phyloP scores from a whole-genome alignment of 2,797 vertebrate species.

The Enteromius mattozi region DNA sequence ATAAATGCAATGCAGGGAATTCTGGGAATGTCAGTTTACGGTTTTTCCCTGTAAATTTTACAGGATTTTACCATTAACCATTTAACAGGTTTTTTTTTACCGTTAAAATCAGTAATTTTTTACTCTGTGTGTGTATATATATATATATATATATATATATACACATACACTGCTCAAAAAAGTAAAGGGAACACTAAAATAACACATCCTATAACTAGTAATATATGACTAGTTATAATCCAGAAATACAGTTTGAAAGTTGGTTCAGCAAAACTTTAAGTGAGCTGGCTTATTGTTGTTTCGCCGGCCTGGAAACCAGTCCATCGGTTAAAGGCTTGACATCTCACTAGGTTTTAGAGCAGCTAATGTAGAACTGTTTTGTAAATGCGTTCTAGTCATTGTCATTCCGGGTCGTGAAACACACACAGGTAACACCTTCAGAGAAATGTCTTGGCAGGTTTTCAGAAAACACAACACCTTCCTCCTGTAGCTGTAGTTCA shows the following conservation, averaged over 20 bases:
- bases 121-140: too few species aligned
- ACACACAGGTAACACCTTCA: background rate
- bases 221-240: constrained; percentile 1
- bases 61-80: too few species aligned
- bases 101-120: too few species aligned
- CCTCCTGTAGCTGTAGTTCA: background rate
- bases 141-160: too few species aligned
- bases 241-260: background rate
- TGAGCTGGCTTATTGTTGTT: background rate
- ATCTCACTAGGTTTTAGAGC: background rate
- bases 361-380: background rate
- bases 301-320: too few species aligned
- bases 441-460: constrained; percentile 1
- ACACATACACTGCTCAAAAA: too few species aligned
- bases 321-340: background rate
- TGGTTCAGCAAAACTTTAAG: background rate
- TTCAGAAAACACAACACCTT: background rate
- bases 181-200: too few species aligned
- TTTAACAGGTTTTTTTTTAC: too few species aligned
- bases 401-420: background rate
- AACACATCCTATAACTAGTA: too few species aligned
- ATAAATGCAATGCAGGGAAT: too few species aligned
- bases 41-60: too few species aligned
- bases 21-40: too few species aligned
- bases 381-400: background rate